Base-by-base conservation (phyloP, 2,888 invertebrate genomes). In the Troides oblongomaculatus region DNA sequence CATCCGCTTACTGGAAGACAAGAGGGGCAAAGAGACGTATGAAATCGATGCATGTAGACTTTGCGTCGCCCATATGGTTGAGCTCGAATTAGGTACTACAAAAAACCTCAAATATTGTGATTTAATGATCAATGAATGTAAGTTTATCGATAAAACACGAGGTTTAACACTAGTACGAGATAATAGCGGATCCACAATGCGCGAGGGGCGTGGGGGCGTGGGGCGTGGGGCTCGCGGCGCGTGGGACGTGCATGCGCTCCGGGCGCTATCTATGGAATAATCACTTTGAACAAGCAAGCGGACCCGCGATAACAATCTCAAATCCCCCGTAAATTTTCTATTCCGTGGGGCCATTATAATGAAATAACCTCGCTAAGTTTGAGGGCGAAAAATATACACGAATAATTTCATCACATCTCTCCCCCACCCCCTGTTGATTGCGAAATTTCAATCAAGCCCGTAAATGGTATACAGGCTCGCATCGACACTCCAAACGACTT, bases 381-480 rank as follows among this genome's bases (percentile, higher is more conserved):
- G 81, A 83, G 86, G 84, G 85, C 79, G 82, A 88, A 90, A 91
- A 89, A 89, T 89, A 86, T 90, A 91, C 84, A 89, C 84, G 84
- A 89, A 92, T 92, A 92, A 92, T 91, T 92, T 87, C 87, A 90
- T 90, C 88, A 89, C 86, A 83, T 77, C 80, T 81, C 87, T 86
- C 46, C 46, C 46, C 46, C 46, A 46, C 89, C 90, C 90, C 90
- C 85, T 86, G 88, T 88, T 91, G 90, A 91, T 92, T 92, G 92
- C 91, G 76, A 92, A 92, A 92, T 92, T 92, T 92, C 92, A 92
- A 92, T 92, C 92, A 92, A 88, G 83, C 86, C 83, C 86, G 89
- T 90, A 91, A 92, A 91, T 90, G 90, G 92, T 89, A 81, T 86
- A 89, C 89, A 85, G 85, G 85, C 85, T 87, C 86, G 86, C 81